Conservation (phyloP, 2,113 vertebrate genomes). For the Macrotis lagotis region DNA sequence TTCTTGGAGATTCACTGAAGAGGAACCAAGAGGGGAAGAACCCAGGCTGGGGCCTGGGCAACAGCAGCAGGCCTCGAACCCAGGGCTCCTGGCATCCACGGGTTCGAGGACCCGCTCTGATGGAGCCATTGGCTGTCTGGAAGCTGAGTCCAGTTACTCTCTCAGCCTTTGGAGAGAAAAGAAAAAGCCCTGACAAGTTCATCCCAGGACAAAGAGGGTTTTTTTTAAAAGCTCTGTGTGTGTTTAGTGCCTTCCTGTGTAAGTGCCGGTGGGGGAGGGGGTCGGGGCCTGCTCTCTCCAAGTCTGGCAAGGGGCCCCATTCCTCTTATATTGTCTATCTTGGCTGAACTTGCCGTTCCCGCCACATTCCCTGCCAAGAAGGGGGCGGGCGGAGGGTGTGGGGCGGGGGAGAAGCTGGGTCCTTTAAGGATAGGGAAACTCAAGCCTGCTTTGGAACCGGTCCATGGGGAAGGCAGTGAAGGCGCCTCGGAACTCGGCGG, state of each 20-base stretch:
- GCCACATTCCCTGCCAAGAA: conserved; percentile 1
- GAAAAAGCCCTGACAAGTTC: background rate
- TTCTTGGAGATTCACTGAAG: background rate
- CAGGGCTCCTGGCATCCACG: background rate
- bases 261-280: background rate
- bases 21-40: background rate
- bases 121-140: background rate
- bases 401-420: background rate
- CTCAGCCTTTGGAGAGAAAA: background rate
- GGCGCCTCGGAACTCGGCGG: background rate
- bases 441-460: background rate
- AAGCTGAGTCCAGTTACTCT: background rate
- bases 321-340: background rate
- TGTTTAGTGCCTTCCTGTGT: background rate
- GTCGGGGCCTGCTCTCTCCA: background rate
- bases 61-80: background rate
- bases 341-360: background rate
- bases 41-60: background rate
- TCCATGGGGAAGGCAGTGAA: background rate
- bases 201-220: background rate
- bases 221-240: background rate
- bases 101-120: too few species aligned
- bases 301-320: background rate
- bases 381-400: background rate
- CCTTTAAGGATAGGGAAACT: background rate